phyloP scores from a whole-genome alignment of 1,140 invertebrate species.

The Bacillus rossius region DNA sequence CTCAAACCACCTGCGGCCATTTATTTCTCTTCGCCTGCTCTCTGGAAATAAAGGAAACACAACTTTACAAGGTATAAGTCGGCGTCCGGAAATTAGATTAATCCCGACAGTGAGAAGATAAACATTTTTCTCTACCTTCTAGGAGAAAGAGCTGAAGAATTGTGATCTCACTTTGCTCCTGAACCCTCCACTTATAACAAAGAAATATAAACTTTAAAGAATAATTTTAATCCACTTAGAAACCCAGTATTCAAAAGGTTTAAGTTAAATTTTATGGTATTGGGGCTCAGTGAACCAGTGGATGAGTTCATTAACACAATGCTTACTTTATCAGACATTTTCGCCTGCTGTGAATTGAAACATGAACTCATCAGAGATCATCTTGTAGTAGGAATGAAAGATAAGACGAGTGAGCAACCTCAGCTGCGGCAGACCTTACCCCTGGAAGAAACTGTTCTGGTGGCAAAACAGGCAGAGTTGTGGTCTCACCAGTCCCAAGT shows the following conservation, averaged over 20 bases:
- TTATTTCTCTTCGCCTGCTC: too few species aligned
- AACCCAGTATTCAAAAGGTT: conserved; percentile 36
- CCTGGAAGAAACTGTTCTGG: conserved; percentile 18
- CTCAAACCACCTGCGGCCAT: too few species aligned
- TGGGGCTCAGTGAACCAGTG: conserved; percentile 6
- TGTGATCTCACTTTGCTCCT: neutral
- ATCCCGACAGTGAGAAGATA: neutral
- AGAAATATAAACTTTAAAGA: conserved; percentile 25
- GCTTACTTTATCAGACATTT: too few species aligned
- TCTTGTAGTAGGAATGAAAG: conserved; percentile 33
- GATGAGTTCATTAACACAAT: too few species aligned
- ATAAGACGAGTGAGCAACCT: conserved; percentile 25
- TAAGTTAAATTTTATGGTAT: conserved; percentile 34
- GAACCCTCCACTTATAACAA: conserved; percentile 12
- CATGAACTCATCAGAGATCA: conserved; percentile 37
- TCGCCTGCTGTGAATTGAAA: conserved; percentile 22
- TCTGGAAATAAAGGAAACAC: too few species aligned
- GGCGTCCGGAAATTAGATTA: too few species aligned
- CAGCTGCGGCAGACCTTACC: conserved; percentile 22
- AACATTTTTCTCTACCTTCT: neutral
- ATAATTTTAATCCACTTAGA: conserved; percentile 33
- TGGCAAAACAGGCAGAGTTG: conserved; percentile 21
- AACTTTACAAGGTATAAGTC: too few species aligned
- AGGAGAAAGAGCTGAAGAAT: neutral
- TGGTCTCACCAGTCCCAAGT: conserved; percentile 18